Base-by-base conservation (phyloP, 2,797 vertebrate species). In the Threskiornis aethiopicus region DNA sequence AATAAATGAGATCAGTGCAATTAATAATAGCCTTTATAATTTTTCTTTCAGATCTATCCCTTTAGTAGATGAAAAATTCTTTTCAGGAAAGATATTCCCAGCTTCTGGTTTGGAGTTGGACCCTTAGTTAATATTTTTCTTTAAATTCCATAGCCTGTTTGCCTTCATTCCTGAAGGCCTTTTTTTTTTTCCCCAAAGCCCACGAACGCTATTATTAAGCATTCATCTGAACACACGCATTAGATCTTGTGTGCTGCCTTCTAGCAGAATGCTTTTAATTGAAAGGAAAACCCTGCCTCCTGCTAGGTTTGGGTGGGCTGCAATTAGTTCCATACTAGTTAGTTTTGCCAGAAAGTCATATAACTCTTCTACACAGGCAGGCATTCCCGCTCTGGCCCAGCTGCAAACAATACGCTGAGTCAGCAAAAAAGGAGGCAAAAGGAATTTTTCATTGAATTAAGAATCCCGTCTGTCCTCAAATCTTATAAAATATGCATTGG, bases 231-330 rank as follows among this genome's bases (percentile, higher is more conserved):
- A 89, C 78, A 93, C 91, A 91, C 87, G 65, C 78, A 93, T 94
- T 67, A 93, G 81, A 85, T 82, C 59, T 93, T 78, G 57, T 77
- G 26, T 16, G 65, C 83, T 94, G 94, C 89, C 94, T 97, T 91
- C 90, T 91, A 95, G 84, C 84, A 96, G 72, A 97, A 96, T 84
- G 79, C 78, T 94, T 96, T 92, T 96, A 96, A 96, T 94, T 96
- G 96, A 85, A 92, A 89, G 89, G 84, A 91, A 96, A 96, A 89
- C 84, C 69, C 84, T 21, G 81, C 93, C 93, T 96, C 90, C 90
- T 93, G 90, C 95, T 97, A 96, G 92, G 95, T 96, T 97, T 97
- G 96, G 90, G 97, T 94, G 96, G 97, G 92, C 93, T 96, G 93
- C 96, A 96, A 96, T 96, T 94, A 96, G 67, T 97, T 96, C 95